phyloP scores from a whole-genome alignment of 2,113 vertebrate genomes.

The Gymnobelideus leadbeateri region DNA sequence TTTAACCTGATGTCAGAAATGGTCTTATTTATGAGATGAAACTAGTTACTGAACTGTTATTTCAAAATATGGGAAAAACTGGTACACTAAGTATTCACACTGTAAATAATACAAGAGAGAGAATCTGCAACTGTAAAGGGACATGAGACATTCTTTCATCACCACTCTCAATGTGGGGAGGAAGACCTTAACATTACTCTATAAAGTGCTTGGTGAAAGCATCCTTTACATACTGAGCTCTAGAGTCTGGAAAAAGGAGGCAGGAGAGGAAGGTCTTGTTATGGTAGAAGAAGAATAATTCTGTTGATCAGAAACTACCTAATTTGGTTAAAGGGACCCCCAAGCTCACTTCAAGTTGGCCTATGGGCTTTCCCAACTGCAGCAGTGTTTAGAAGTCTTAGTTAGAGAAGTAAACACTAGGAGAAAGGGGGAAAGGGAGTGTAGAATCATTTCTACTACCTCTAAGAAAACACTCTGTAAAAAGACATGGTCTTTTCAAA shows the following conservation, averaged over 20 bases:
- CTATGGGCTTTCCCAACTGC: background rate
- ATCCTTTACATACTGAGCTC: background rate
- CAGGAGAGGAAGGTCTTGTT: background rate
- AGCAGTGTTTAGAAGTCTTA: background rate
- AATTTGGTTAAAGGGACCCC: conserved; percentile 18
- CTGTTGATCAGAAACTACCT: background rate
- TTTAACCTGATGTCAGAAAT: background rate
- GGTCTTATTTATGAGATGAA: background rate
- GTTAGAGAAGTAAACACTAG: background rate
- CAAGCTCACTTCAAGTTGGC: conserved; percentile 25
- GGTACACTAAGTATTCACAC: background rate
- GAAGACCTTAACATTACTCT: background rate
- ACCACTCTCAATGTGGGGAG: background rate
- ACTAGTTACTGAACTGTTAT: background rate
- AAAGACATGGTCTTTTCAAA: conserved; percentile 32
- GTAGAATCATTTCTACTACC: background rate
- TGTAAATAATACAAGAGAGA: background rate
- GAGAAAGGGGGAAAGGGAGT: background rate
- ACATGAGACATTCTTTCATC: background rate
- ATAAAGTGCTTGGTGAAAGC: background rate
- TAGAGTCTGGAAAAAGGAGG: background rate
- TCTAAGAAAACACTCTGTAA: conserved; percentile 19
- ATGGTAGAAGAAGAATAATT: background rate
- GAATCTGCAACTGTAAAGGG: background rate
- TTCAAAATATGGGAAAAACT: conserved; percentile 20